These are phyloP conservation scores for Acanthaster planci DNA, from an alignment of 35 echinoderm and acorn worm genomes.

Conservation along the genomic window DNA sequence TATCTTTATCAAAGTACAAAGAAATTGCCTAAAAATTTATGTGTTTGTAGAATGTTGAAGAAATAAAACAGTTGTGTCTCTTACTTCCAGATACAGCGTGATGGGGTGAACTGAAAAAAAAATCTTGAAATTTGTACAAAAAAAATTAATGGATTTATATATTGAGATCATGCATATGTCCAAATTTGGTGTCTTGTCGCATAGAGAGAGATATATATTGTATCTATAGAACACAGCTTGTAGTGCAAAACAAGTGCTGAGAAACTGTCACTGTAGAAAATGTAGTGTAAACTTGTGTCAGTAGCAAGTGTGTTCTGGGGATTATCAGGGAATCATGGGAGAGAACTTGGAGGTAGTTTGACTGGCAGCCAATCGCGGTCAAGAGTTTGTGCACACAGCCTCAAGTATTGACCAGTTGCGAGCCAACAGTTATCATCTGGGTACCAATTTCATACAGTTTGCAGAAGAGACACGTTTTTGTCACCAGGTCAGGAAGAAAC, in stretches of 20 bases:
- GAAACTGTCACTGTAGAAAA: slow-evolving; percentile 17
- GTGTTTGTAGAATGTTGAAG: neutral
- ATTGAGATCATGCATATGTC: slow-evolving; percentile 26
- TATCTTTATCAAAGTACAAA: neutral
- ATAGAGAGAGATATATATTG: slow-evolving; percentile 12
- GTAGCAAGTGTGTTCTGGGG: too few relatives aligned
- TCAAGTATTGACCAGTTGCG: too few relatives aligned
- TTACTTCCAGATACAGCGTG: too few relatives aligned
- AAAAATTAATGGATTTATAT: slow-evolving; percentile 11
- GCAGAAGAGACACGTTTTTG: too few relatives aligned
- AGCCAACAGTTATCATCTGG: too few relatives aligned
- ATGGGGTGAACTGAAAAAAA: neutral
- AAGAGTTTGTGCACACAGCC: too few relatives aligned
- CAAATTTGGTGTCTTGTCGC: slow-evolving; percentile 25
- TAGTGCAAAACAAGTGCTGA: neutral
- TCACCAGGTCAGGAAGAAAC: too few relatives aligned
- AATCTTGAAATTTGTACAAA: slow-evolving; percentile 24
- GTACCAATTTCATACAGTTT: too few relatives aligned
- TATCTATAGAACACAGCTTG: slow-evolving; percentile 9
- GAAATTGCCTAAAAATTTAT: neutral
- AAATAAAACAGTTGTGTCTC: too few relatives aligned
- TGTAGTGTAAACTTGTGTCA: slow-evolving; percentile 2
- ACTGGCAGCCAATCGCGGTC: too few relatives aligned
- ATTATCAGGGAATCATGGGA: too few relatives aligned
- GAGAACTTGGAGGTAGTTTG: too few relatives aligned